Conservation (phyloP, 30 jellyfish, hydroid and myxozoan genomes). For the Chrysaora quinquecirrha region DNA sequence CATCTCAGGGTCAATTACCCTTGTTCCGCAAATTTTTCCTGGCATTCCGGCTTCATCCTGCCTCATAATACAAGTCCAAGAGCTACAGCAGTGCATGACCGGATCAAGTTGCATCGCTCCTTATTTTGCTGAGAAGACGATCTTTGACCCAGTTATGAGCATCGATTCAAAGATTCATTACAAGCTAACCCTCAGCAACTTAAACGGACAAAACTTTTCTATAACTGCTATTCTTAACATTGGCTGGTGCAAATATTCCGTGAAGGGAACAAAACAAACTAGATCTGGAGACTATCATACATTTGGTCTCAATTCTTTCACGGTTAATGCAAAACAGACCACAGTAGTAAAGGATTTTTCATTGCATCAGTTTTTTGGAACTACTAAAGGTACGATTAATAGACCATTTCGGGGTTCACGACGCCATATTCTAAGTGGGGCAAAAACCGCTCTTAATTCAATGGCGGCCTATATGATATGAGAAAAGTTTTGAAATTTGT, state of each 20-base stretch:
- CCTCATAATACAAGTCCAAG: constrained; percentile 20
- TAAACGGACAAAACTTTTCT: constrained; percentile 7
- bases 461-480: no score
- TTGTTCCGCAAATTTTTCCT: background rate
- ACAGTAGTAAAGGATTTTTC: background rate
- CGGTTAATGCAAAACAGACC: background rate
- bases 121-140: constrained; percentile 14
- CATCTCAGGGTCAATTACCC: constrained; percentile 1
- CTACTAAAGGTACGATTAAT: background rate
- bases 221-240: constrained; percentile 26
- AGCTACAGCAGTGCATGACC: constrained; percentile 19
- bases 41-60: constrained; percentile 30
- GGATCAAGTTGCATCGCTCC: constrained; percentile 22
- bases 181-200: constrained; percentile 9
- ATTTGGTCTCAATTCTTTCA: background rate
- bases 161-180: background rate
- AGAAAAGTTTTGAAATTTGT: no score
- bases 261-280: constrained; percentile 32
- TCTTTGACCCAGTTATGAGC: background rate
- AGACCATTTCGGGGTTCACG: no score
- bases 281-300: constrained; percentile 17
- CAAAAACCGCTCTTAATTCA: no score
- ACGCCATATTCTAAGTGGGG: no score
- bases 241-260: constrained; percentile 66
- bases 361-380: background rate